Base-by-base conservation (phyloP, 1,140 invertebrate genomes). In the Acromyrmex heyeri region DNA sequence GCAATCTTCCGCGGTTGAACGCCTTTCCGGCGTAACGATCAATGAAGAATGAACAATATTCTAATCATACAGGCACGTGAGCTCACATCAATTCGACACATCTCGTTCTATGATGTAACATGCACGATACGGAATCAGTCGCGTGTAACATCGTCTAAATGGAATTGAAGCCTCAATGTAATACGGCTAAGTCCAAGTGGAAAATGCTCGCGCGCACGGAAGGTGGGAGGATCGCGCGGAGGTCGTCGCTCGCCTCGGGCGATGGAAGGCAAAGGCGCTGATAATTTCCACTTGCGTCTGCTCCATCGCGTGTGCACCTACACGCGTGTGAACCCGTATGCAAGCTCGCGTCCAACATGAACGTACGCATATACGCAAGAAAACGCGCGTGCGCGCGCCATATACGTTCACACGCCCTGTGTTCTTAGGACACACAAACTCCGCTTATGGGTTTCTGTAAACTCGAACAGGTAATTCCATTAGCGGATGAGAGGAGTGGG, bases 401-500 rank as follows among this genome's bases (percentile, higher is more conserved):
- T 38, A 55, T 38, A 70, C 77, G 73, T 91, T 91, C 90, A 77
- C 90, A 91, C 89, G 90, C 85, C 70, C 87, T 83, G 88, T 77
- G 87, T 90, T 91, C 90, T 86, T 90, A 87, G 89, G 88, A 91
- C 90, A 69, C 65, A 69, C 65, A 91, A 91, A 91, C 89, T 85
- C 64, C 89, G 77, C 85, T 91, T 91, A 91, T 91, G 85, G 87
- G 89, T 90, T 91, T 90, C 90, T 85, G 89, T 91, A 91, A 91
- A 91, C 90, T 91, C 87, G 90, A 88, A 91, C 90, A 87, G 87
- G 90, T 90, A 90, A 91, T 91, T 91, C 90, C 89, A 91, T 91
- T 91, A 91, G 87, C 85, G 78, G 83, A 79, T 50, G 55, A 53
- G 78, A 79, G 67, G 59, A 86, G 90, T 91, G 90, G 90, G 89